Percentiles rank a stretch among this genome's conserved stretches.
phyloP scores from a whole-genome alignment of 2,797 vertebrate genomes.

The Arctocebus calabarensis region DNA sequence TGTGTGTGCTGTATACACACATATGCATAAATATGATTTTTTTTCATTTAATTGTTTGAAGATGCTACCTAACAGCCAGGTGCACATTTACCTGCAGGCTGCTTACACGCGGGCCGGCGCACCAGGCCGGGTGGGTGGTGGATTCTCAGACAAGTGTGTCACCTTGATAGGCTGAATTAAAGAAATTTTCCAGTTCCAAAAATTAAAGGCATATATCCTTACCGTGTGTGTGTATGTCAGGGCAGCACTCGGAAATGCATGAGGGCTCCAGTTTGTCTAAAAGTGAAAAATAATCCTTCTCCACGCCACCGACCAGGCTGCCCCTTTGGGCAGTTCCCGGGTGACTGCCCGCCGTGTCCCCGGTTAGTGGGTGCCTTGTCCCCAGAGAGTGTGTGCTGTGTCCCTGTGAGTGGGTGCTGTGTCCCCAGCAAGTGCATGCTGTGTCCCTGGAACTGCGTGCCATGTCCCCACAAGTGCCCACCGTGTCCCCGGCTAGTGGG shows the following conservation, averaged over 20 bases:
- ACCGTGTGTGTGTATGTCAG: background rate
- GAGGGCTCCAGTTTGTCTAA: background rate
- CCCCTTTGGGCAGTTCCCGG: accelerated
- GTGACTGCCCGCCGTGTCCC: accelerated
- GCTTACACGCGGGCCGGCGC: background rate
- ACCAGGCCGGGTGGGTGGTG: background rate
- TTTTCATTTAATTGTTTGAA: constrained; percentile 32
- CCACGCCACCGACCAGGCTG: accelerated
- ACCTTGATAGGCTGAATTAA: constrained; percentile 73
- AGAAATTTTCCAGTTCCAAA: constrained; percentile 70
- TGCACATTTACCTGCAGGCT: background rate
- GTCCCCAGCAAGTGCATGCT: no score
- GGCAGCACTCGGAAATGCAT: accelerated
- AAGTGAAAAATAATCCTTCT: accelerated
- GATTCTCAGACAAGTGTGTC: constrained; percentile 62
- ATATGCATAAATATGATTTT: background rate
- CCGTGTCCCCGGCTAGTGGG: no score
- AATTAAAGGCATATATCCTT: constrained; percentile 66
- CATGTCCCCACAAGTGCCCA: no score
- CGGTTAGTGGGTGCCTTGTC: no score
- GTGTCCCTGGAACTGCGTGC: no score
- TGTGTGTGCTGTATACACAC: background rate
- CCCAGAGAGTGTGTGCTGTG: no score
- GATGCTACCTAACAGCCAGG: constrained; percentile 28
- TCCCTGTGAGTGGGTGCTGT: accelerated